A percentile compares a stretch with the other conserved stretches of the same genome.
Conservation (phyloP, 92 coral and sea anemone genomes). For the Metridium senile region DNA sequence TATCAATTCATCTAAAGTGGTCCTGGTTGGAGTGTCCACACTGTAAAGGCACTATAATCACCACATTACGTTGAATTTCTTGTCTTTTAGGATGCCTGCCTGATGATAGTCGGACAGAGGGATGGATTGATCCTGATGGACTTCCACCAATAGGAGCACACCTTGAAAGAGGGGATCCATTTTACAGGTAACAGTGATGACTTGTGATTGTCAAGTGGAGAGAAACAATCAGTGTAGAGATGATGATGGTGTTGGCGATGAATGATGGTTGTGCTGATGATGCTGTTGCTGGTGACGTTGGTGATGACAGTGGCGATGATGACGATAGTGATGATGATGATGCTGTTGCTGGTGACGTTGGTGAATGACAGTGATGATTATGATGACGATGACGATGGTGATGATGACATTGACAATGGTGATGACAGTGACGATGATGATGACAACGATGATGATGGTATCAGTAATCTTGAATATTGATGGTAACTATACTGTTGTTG, state of each 20-base stretch:
- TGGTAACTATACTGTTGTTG: not conserved
- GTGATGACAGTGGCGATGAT: not conserved
- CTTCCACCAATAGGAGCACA: conserved; percentile 90
- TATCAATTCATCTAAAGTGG: too few species aligned
- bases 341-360: not conserved
- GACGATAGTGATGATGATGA: not conserved
- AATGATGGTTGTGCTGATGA: not conserved
- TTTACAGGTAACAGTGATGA: conserved; percentile 61
- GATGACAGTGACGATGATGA: not conserved
- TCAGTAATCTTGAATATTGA: not conserved
- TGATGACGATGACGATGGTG: not conserved
- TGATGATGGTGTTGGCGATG: not conserved
- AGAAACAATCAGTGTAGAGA: not conserved
- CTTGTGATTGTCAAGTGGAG: too few species aligned
- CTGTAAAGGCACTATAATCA: not conserved
- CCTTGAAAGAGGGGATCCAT: conserved; percentile 82
- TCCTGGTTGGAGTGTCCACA: too few species aligned
- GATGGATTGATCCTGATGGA: conserved; percentile 84
- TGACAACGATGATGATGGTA: not conserved
- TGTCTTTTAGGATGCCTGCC: conserved; percentile 65
- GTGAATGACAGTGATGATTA: not conserved
- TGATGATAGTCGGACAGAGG: conserved; percentile 71
- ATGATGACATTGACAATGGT: not conserved
- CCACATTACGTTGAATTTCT: not conserved
- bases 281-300: not conserved